These are phyloP conservation scores for Drosophila bunnanda DNA, from an alignment of 2,888 invertebrate species.

Conservation along the genomic window DNA sequence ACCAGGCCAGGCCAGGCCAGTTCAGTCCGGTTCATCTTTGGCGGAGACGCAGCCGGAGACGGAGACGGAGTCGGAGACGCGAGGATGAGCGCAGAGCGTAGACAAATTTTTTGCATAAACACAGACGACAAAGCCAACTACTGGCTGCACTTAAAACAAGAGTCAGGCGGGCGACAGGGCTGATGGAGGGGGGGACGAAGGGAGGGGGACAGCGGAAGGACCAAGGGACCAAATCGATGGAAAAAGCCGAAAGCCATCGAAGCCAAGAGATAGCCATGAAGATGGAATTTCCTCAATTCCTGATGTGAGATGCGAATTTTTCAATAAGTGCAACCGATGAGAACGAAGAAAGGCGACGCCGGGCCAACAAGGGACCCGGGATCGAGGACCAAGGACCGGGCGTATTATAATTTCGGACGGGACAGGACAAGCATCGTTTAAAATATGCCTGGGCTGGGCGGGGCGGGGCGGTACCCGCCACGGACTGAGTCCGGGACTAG, in stretches of 20 bases:
- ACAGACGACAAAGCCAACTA: conserved; percentile 80
- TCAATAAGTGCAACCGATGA: conserved; percentile 70
- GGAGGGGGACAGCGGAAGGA: neutral
- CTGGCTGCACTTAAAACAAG: conserved; percentile 77
- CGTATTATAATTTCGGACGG: conserved; percentile 60
- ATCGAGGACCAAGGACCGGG: neutral
- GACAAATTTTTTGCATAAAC: conserved; percentile 80
- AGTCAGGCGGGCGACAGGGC: conserved; percentile 27
- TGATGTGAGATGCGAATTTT: conserved; percentile 69
- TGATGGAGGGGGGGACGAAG: neutral
- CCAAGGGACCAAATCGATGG: conserved; percentile 29
- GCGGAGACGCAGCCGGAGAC: no score
- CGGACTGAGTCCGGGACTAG: conserved; percentile 55
- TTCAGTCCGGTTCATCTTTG: conserved; percentile 12
- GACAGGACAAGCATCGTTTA: conserved; percentile 65
- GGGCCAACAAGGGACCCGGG: conserved; percentile 49
- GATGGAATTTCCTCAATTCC: conserved; percentile 56
- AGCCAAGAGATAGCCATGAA: conserved; percentile 23
- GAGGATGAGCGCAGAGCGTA: conserved; percentile 62
- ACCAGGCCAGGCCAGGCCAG: conserved; percentile 28
- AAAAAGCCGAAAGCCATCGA: conserved; percentile 35
- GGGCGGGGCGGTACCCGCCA: conserved; percentile 23
- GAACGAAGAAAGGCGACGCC: conserved; percentile 16
- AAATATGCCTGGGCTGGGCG: conserved; percentile 67
- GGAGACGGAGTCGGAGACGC: neutral